A percentile compares a stretch with the other conserved stretches of the same genome.
phyloP scores from a whole-genome alignment of 2,113 vertebrate genomes.

The Cyprinus carpio region DNA sequence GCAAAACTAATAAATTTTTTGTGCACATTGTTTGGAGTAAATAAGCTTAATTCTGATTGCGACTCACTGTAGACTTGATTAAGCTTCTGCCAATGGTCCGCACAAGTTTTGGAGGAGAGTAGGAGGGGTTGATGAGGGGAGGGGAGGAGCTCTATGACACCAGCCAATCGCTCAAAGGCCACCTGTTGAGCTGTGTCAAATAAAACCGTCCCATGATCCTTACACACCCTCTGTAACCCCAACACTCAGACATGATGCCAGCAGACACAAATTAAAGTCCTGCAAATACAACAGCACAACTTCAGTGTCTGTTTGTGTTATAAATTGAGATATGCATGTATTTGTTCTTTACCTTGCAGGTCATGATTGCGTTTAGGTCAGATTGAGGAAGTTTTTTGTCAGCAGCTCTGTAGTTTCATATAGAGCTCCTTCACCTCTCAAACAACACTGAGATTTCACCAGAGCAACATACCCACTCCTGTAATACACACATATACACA shows the following conservation, averaged over 20 bases:
- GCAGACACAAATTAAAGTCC: slow-evolving; percentile 91
- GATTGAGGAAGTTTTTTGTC: slow-evolving; percentile 84
- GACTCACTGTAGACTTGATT: slow-evolving; percentile 82
- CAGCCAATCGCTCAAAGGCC: slow-evolving; percentile 81
- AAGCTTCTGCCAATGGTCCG: slow-evolving; percentile 84
- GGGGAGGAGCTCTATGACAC: slow-evolving; percentile 80
- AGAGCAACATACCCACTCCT: slow-evolving; percentile 96
- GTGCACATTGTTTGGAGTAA: background rate
- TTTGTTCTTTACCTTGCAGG: slow-evolving; percentile 80
- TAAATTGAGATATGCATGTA: background rate
- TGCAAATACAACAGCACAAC: slow-evolving; percentile 56
- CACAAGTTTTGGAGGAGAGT: slow-evolving; percentile 70
- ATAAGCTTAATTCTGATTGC: background rate
- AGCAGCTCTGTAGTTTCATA: slow-evolving; percentile 92
- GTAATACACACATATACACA: too few relatives aligned
- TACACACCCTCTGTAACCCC: slow-evolving; percentile 80
- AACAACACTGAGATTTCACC: slow-evolving; percentile 89
- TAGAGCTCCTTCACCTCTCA: slow-evolving; percentile 81
- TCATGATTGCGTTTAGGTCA: slow-evolving; percentile 85
- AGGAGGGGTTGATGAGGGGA: slow-evolving; percentile 83
- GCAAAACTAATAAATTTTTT: background rate
- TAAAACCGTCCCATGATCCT: slow-evolving; percentile 80
- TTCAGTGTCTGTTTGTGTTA: background rate
- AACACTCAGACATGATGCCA: slow-evolving; percentile 89
- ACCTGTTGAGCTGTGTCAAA: slow-evolving; percentile 84